phyloP scores from a whole-genome alignment of 2,113 vertebrate genomes.

The Piprites chloris region DNA sequence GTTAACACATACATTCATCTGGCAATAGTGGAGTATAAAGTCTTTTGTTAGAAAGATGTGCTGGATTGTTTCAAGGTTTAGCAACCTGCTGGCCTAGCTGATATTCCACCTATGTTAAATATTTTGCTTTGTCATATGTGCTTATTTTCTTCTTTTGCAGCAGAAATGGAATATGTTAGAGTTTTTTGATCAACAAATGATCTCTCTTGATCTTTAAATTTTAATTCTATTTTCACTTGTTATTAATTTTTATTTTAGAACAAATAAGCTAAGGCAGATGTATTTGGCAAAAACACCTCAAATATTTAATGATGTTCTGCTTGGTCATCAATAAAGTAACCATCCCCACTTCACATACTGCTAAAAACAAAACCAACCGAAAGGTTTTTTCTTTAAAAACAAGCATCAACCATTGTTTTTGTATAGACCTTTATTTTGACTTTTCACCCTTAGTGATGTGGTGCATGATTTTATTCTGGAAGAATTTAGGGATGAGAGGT shows the following conservation, averaged over 20 bases:
- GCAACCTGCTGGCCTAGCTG: neutral
- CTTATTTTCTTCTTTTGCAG: neutral
- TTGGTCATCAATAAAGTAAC: neutral
- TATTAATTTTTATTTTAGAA: neutral
- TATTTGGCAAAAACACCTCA: accelerated
- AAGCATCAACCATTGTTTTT: neutral
- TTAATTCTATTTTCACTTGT: neutral
- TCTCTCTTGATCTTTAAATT: neutral
- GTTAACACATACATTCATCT: neutral
- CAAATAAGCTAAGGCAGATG: neutral
- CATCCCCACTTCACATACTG: neutral
- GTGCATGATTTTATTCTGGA: neutral
- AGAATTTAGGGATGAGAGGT: neutral
- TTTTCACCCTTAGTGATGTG: neutral
- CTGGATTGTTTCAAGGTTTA: neutral
- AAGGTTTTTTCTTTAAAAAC: neutral
- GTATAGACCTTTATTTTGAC: neutral
- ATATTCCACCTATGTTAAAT: neutral
- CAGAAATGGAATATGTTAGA: neutral
- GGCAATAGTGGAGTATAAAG: neutral
- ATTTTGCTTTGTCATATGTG: neutral
- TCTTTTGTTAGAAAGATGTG: neutral
- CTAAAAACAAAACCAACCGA: neutral
- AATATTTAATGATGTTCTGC: neutral
- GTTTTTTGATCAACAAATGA: neutral